Evolutionary conservation across 2,113 vertebrate genomes (phyloP).

Genomic region (Tiliqua scincoides): DNA sequence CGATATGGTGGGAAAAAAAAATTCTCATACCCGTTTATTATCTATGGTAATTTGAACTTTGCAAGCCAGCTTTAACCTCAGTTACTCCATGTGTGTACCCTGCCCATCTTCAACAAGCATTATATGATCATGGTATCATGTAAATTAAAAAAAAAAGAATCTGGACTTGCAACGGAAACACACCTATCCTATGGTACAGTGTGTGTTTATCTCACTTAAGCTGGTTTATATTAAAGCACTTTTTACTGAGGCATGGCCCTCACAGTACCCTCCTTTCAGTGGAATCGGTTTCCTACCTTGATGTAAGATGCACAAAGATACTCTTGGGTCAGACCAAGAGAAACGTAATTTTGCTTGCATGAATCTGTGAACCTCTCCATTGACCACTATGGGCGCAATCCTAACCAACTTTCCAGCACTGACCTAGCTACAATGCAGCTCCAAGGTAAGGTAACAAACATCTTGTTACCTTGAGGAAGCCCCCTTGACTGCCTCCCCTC

Average conservation of each 20-base stretch:
- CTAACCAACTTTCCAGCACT: no score
- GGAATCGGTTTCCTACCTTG: background rate
- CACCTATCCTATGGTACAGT: accelerated
- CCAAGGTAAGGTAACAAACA: no score
- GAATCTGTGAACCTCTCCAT: no score
- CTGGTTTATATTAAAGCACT: background rate
- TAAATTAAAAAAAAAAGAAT: background rate
- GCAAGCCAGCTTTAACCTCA: constrained; percentile 21
- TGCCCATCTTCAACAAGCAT: background rate
- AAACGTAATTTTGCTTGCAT: background rate
- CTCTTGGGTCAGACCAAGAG: background rate
- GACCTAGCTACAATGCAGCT: no score
- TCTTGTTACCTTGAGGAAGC: no score
- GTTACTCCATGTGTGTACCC: accelerated
- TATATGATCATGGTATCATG: background rate
- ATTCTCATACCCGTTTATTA: constrained; percentile 38
- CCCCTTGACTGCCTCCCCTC: no score
- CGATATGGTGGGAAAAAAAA: background rate
- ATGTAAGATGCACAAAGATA: background rate
- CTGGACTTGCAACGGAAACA: accelerated
- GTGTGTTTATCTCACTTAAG: accelerated
- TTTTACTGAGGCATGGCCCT: background rate
- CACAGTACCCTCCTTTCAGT: background rate
- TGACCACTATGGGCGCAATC: no score
- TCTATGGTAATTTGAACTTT: background rate